phyloP scores from a whole-genome alignment of 2,888 invertebrate species.

The Chrysolina oricalcia region DNA sequence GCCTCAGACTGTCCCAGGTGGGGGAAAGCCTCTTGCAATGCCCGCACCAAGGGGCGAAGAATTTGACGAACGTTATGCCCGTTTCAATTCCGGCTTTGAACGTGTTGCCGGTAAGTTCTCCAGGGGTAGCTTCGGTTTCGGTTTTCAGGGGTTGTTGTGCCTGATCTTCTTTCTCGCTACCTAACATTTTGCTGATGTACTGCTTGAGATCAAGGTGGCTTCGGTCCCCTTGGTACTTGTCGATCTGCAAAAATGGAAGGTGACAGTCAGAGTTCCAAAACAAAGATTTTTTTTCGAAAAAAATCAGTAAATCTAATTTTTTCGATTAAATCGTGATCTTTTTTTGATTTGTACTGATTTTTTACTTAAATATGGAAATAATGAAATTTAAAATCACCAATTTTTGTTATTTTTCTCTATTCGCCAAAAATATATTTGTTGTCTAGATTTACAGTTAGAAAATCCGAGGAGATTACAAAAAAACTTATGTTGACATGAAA shows the following conservation, averaged over 20 bases:
- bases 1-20: constrained; percentile 87
- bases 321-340: no score
- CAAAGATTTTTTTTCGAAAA: no score
- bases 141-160: constrained; percentile 64
- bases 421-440: no score
- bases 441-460: no score
- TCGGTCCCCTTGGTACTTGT: constrained; percentile 82
- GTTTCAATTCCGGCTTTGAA: constrained; percentile 82
- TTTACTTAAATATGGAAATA: no score
- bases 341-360: no score
- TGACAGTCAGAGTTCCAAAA: no score
- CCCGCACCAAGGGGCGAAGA: constrained; percentile 94
- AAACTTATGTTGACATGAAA: no score
- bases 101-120: constrained; percentile 78
- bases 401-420: no score
- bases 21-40: constrained; percentile 90
- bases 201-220: constrained; percentile 80
- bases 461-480: no score
- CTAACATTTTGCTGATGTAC: constrained; percentile 82
- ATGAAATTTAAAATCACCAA: no score
- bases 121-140: constrained; percentile 61
- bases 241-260: constrained; percentile 74
- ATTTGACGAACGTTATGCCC: constrained; percentile 87
- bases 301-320: no score
- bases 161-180: constrained; percentile 68